These are phyloP conservation scores for Bujurquina vittata DNA, from an alignment of 2,113 vertebrate genomes.

Conservation along the genomic window DNA sequence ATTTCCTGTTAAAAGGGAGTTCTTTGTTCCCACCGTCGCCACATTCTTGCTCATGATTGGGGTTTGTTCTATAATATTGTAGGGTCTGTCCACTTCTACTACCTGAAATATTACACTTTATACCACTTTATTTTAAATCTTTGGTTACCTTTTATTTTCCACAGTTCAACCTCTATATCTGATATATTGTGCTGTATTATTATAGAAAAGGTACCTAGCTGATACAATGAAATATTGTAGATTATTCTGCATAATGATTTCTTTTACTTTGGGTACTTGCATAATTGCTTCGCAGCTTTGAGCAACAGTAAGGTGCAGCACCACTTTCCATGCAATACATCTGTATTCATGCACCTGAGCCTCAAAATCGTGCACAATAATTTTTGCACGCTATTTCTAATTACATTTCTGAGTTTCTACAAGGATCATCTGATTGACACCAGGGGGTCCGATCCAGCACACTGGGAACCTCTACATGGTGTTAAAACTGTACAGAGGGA, in stretches of 20 bases:
- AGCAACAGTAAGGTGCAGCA: no score
- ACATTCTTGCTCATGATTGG: background rate
- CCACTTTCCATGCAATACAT: no score
- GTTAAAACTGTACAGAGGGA: background rate
- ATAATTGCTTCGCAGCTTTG: no score
- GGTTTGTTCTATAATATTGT: background rate
- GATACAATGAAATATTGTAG: background rate
- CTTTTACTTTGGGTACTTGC: background rate
- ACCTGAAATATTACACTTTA: background rate
- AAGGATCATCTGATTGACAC: no score
- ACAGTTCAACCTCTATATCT: background rate
- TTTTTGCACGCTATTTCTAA: no score
- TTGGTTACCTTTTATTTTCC: background rate
- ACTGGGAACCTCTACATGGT: background rate
- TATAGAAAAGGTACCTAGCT: background rate
- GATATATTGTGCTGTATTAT: background rate
- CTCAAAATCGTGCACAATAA: background rate
- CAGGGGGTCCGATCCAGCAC: background rate
- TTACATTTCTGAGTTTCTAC: background rate
- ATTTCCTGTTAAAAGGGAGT: background rate
- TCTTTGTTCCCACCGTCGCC: background rate
- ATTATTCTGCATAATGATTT: background rate
- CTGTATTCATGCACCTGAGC: background rate
- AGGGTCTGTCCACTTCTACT: background rate
- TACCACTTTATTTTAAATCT: background rate